Evolutionary conservation across 2,113 vertebrate species (phyloP).

Genomic region (Sebastes fasciatus): DNA sequence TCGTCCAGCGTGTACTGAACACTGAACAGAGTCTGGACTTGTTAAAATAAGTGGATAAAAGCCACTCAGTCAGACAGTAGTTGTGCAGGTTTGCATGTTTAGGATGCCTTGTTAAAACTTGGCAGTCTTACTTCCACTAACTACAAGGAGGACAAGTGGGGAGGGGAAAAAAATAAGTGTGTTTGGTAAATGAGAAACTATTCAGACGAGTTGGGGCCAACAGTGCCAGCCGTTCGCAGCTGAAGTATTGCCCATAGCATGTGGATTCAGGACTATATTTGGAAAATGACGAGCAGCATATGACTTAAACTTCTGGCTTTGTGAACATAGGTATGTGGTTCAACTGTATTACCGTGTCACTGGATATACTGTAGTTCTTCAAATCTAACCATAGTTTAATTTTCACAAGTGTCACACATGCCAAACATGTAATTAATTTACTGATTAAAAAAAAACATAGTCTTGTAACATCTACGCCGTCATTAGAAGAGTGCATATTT

Average conservation of each 20-base stretch:
- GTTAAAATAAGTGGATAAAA: constrained; percentile 26
- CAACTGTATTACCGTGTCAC: neutral
- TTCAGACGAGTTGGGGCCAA: constrained; percentile 41
- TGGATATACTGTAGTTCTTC: neutral
- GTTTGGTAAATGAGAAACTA: constrained; percentile 61
- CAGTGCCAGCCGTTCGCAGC: constrained; percentile 27
- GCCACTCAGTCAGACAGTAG: constrained; percentile 30
- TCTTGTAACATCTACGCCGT: constrained; percentile 2
- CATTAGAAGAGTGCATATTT: constrained; percentile 21
- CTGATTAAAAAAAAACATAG: neutral
- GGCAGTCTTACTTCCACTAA: constrained; percentile 39
- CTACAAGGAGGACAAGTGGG: constrained; percentile 30
- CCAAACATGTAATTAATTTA: neutral
- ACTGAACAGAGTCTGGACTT: neutral
- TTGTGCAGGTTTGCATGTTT: constrained; percentile 53
- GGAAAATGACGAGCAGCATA: constrained; percentile 53
- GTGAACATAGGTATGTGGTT: constrained; percentile 21
- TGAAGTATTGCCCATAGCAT: constrained; percentile 27
- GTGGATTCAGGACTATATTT: constrained; percentile 65
- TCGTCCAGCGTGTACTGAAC: constrained; percentile 24
- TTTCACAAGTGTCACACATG: neutral
- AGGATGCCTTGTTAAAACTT: constrained; percentile 60
- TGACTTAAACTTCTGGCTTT: constrained; percentile 39
- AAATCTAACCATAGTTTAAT: neutral
- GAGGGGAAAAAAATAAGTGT: constrained; percentile 10